Conservation (phyloP, 2,888 invertebrate genomes). For the Diaphora mendica region DNA sequence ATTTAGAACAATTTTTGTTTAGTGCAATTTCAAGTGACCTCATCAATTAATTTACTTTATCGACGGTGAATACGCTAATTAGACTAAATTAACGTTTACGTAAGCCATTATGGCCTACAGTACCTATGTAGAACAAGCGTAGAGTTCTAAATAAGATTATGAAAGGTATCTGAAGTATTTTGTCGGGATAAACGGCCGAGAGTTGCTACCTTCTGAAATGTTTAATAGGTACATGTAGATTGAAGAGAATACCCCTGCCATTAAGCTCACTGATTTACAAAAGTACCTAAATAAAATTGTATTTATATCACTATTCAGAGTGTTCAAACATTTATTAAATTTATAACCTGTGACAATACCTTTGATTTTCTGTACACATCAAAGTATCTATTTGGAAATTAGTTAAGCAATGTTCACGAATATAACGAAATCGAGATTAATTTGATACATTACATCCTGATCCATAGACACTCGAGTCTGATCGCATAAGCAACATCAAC, state of each 20-base stretch:
- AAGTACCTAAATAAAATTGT: neutral
- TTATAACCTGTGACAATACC: neutral
- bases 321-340: neutral
- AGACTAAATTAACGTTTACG: slow-evolving; percentile 64
- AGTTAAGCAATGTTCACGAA: neutral
- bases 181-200: neutral
- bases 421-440: neutral
- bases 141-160: slow-evolving; percentile 5
- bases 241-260: neutral
- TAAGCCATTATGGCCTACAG: slow-evolving; percentile 37
- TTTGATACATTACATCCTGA: neutral
- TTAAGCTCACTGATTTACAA: neutral
- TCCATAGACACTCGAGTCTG: neutral
- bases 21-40: slow-evolving; percentile 74
- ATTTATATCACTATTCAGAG: neutral
- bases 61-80: slow-evolving; percentile 69
- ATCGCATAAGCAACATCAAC: neutral
- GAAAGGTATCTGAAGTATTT: neutral
- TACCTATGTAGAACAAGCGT: neutral
- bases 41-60: slow-evolving; percentile 77
- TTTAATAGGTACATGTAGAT: neutral
- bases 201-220: neutral
- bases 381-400: too few relatives aligned
- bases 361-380: neutral
- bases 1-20: slow-evolving; percentile 68